A percentile compares a stretch with the other conserved stretches of the same genome.
These are phyloP conservation scores for Chlorodrepanis virens DNA, from an alignment of 2,113 vertebrate species.

Conservation along the genomic window DNA sequence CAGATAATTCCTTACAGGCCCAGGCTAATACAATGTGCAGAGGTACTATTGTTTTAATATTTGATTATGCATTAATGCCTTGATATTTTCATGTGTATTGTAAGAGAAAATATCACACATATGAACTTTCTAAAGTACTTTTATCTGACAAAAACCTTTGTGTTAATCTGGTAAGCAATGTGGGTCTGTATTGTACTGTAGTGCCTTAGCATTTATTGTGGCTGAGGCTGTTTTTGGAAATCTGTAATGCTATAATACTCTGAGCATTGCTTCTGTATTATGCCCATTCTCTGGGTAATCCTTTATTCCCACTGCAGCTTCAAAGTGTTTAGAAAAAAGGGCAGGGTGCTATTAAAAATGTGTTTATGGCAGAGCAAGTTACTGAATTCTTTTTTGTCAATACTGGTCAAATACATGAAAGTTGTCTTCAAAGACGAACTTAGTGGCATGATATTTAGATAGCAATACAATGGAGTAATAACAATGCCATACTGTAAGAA, in stretches of 20 bases:
- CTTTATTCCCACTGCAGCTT: background rate
- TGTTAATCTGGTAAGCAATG: background rate
- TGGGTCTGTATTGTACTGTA: background rate
- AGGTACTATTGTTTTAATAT: background rate
- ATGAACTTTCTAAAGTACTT: background rate
- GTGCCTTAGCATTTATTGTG: background rate
- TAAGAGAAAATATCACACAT: background rate
- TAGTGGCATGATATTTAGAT: background rate
- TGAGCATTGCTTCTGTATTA: background rate
- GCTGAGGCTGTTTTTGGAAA: background rate
- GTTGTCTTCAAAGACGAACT: background rate
- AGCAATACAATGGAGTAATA: background rate
- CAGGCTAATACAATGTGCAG: background rate
- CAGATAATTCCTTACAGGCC: background rate
- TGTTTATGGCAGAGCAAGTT: background rate
- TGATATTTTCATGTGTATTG: background rate
- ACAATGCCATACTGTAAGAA: background rate
- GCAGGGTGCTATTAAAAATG: background rate
- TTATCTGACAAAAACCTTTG: background rate
- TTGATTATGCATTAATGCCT: background rate
- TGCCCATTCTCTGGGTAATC: background rate
- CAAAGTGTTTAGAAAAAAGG: background rate
- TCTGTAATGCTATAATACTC: background rate
- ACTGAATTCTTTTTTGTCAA: background rate
- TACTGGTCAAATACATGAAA: background rate